Percentiles rank a stretch among this genome's conserved stretches.
These are phyloP conservation scores for Hormaphis cornu DNA, from an alignment of 1,140 invertebrate genomes.

Conservation along the genomic window DNA sequence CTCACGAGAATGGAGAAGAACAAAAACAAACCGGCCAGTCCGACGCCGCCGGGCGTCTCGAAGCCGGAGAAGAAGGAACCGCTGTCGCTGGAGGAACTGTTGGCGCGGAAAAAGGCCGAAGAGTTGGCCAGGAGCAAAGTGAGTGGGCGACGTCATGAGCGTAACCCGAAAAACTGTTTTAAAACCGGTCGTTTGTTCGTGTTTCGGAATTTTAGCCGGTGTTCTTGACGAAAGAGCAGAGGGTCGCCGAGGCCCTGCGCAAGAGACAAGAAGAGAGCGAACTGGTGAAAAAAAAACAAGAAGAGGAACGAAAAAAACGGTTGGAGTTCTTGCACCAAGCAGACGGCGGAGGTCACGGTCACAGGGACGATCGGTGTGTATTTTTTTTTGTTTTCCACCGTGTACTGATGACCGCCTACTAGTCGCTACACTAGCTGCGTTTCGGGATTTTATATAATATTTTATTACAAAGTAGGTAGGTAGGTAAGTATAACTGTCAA, in stretches of 20 bases:
- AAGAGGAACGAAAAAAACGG: conserved; percentile 60
- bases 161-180: neutral
- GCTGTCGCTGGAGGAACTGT: conserved; percentile 86
- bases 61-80: conserved; percentile 67
- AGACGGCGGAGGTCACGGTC: conserved; percentile 40
- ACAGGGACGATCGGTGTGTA: conserved; percentile 37
- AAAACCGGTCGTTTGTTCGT: neutral
- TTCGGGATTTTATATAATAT: no score
- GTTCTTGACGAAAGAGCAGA: conserved; percentile 92
- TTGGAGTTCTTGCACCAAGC: conserved; percentile 50
- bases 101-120: conserved; percentile 93
- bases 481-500: no score
- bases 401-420: conserved; percentile 6
- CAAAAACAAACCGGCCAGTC: neutral
- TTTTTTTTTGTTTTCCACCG: conserved; percentile 8
- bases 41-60: neutral
- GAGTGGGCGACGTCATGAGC: conserved; percentile 1
- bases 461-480: no score
- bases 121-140: conserved; percentile 81
- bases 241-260: conserved; percentile 77
- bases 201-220: conserved; percentile 57
- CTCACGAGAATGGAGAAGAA: neutral
- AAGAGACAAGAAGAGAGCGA: conserved; percentile 79
- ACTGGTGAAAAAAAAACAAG: conserved; percentile 53
- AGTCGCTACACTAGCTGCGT: no score